Evolutionary conservation across 2,113 vertebrate species (phyloP), one percentile per base, ranked within the genome.

Genomic region (Zosterops lateralis): DNA sequence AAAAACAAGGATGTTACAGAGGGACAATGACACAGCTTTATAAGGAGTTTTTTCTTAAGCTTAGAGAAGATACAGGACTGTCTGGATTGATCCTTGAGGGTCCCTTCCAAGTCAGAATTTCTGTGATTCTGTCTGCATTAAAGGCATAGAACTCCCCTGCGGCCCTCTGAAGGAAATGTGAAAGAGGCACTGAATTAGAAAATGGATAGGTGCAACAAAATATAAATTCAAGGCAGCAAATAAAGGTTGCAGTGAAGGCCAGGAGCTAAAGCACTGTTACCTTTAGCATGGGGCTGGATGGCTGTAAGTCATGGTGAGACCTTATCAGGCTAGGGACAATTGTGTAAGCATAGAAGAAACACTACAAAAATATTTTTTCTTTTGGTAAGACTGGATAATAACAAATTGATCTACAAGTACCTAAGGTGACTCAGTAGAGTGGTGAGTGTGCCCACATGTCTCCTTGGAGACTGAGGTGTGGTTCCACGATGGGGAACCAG

Each of bases 401-500:
- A 34, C 36, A 67, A 58, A 51, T 18, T 44, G 36, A 32, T 26
- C 38, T 36, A 22, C 29, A 83, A 51, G 16, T 62, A 71, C 32
- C 38, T 44, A 17, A 67, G 25, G 8, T 58, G 31, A 31, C 20
- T 58, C 34, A 40, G 16, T 57, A 20, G 8, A 29, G 25, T 40
- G 25, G 6, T 56, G n/a, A 56, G 12, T 20, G 34, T 31, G 24
- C 24, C 11, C 53, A 42, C 3, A 2, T 16, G 13, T 26, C 11
- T 3, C 31, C 25, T 5, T 42, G 53, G 31, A 67, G 31, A 31
- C 25, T 60, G 44, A 29, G 26, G 10, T 31, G 5, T 50, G 14
- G 6, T 7, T 51, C 14, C 25, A 32, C 0, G 0, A 8, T 22
- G 14, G 18, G 2, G 22, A 54, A 17, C 7, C n/a, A 40, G 28